Evolutionary conservation across 2,888 invertebrate genomes (phyloP), one percentile per base, ranked within the genome.

Genomic region (Bombyx huttoni): DNA sequence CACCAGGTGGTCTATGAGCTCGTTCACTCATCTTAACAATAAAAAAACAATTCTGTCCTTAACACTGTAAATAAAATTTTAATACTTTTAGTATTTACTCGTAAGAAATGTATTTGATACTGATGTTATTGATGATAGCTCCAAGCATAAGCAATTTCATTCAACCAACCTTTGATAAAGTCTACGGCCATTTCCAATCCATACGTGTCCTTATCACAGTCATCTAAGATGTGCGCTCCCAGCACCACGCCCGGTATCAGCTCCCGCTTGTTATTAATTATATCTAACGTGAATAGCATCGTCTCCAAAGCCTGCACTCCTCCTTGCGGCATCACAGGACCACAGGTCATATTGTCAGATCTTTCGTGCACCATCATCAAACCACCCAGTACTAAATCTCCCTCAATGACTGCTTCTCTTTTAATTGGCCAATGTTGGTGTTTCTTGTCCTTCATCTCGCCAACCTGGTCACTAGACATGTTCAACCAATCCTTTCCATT

Each of bases 181-280:
- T 98, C 97, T 13, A 98, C 95, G 13, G 97, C 96, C 93, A 98
- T 97, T 77, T 98, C 97, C 60, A 98, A 88, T 0, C 98, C 98
- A 70, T 97, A 97, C 0, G 97, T 98, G 75, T 98, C 98, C 82
- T 96, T 95, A 88, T 98, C 98, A 79, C 98, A 98, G 80, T 98
- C 98, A 73, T 98, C 98, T 58, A 98, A 89, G 51, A 98, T 93
- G 72, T 97, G 94, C 9, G 96, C 96, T 46, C 97, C 97, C 10
- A 98, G 83, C 7, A 90, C 92, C 51, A 97, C 92, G 51, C 94
- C 94, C 0, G 95, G 95, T 58, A 96, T 87, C 58, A 94, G 84
- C 53, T 90, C 86, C 53, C 89, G 75, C 55, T 91, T 85, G 62
- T 89, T 81, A 75, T 96, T 96, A 52, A 96, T 91, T 48, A 91